phyloP scores from a whole-genome alignment of 1,140 invertebrate genomes.

The Tetramorium simillimum region DNA sequence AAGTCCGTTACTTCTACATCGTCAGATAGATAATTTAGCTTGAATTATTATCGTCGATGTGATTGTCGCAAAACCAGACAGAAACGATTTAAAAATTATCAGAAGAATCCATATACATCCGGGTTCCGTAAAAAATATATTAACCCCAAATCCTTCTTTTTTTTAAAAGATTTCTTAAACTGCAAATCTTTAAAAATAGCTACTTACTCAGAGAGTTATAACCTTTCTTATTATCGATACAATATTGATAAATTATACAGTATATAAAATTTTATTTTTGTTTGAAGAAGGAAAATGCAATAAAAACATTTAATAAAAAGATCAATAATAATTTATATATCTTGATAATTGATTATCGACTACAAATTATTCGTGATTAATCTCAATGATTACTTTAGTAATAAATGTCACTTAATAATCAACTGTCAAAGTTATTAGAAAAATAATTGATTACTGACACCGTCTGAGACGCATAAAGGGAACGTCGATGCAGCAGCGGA shows the following conservation, averaged over 20 bases:
- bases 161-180: neutral
- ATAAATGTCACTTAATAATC: neutral
- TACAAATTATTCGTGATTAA: neutral
- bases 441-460: neutral
- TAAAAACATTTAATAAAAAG: neutral
- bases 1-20: conserved; percentile 34
- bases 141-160: neutral
- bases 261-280: neutral
- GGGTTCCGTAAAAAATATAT: neutral
- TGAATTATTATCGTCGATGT: neutral
- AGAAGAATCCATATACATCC: neutral
- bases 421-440: neutral
- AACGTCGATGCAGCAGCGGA: neutral
- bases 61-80: neutral
- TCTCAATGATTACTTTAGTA: conserved; percentile 8
- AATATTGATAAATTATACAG: neutral
- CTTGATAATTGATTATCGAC: neutral
- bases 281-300: neutral
- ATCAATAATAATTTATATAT: neutral
- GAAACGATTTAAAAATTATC: conserved; percentile 27
- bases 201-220: neutral
- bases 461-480: neutral
- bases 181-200: neutral
- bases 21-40: neutral
- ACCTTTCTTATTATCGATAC: neutral